A percentile compares a stretch with the other conserved stretches of the same genome.
Evolutionary conservation across 2,888 invertebrate species (phyloP).

Genomic region (Sminthurides aquaticus): DNA sequence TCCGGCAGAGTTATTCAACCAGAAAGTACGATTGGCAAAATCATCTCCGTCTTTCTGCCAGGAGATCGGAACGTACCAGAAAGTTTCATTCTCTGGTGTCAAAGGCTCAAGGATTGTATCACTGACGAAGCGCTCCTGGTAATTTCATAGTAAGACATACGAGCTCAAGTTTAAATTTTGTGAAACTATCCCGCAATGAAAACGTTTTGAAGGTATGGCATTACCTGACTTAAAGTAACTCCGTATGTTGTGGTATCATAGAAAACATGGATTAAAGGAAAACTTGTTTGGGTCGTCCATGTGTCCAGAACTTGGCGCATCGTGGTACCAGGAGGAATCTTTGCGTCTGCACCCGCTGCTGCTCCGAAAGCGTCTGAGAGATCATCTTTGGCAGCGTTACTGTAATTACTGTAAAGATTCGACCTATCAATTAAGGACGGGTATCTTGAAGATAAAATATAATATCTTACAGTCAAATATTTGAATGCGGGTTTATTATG

Average conservation of each 20-base stretch:
- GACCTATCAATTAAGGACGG: too few species aligned
- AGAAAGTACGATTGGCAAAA: not conserved
- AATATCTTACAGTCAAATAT: too few species aligned
- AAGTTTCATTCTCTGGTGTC: not conserved
- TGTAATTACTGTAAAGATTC: slow-evolving; percentile 13
- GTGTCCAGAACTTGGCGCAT: slow-evolving; percentile 24
- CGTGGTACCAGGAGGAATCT: slow-evolving; percentile 3
- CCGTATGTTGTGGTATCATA: not conserved
- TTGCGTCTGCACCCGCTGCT: not conserved
- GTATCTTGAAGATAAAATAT: too few species aligned
- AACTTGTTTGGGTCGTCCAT: slow-evolving; percentile 34
- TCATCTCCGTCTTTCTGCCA: not conserved
- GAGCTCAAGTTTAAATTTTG: too few species aligned
- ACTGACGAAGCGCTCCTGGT: slow-evolving; percentile 3
- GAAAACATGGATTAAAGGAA: slow-evolving; percentile 22
- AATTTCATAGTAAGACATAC: not conserved
- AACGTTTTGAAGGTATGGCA: too few species aligned
- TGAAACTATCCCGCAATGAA: too few species aligned
- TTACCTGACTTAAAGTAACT: slow-evolving; percentile 10
- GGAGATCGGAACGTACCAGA: slow-evolving; percentile 11
- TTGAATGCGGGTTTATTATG: too few species aligned
- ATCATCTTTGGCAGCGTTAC: slow-evolving; percentile 29
- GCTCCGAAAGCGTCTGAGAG: slow-evolving; percentile 23
- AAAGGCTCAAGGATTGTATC: not conserved
- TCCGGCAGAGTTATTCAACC: not conserved